Conservation (phyloP, 2,797 vertebrate species). For the Cygnus olor region DNA sequence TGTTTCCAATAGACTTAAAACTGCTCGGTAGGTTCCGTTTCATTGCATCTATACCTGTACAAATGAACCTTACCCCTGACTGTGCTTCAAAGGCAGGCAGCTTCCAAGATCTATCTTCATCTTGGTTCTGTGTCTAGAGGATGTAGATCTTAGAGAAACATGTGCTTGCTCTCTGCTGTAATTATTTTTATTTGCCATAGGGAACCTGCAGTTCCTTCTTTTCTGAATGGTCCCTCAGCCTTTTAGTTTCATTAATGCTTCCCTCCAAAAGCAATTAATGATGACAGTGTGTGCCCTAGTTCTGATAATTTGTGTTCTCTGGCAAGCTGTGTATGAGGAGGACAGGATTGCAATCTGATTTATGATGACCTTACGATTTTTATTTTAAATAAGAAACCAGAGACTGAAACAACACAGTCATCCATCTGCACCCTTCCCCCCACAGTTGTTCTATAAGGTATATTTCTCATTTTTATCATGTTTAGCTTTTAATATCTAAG, state of each 20-base stretch:
- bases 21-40: not conserved
- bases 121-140: not conserved
- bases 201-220: not conserved
- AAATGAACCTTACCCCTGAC: not conserved
- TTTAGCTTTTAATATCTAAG: not conserved
- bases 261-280: constrained; percentile 50
- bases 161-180: constrained; percentile 5
- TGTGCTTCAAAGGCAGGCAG: constrained; percentile 28
- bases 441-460: not conserved
- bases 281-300: constrained; percentile 43
- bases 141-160: not conserved
- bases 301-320: constrained; percentile 39
- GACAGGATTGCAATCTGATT: constrained; percentile 22
- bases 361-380: constrained; percentile 18
- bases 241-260: constrained; percentile 44
- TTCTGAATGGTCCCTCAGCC: constrained; percentile 31
- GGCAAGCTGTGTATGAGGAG: constrained; percentile 31
- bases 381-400: constrained; percentile 23
- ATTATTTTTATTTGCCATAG: constrained; percentile 41
- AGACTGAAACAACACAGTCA: not conserved
- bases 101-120: constrained; percentile 17
- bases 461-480: not conserved
- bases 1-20: not conserved
- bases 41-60: not conserved
- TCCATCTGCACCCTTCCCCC: not conserved